Evolutionary conservation across 2,113 vertebrate species (phyloP).

Genomic region (Stigmatopora nigra): DNA sequence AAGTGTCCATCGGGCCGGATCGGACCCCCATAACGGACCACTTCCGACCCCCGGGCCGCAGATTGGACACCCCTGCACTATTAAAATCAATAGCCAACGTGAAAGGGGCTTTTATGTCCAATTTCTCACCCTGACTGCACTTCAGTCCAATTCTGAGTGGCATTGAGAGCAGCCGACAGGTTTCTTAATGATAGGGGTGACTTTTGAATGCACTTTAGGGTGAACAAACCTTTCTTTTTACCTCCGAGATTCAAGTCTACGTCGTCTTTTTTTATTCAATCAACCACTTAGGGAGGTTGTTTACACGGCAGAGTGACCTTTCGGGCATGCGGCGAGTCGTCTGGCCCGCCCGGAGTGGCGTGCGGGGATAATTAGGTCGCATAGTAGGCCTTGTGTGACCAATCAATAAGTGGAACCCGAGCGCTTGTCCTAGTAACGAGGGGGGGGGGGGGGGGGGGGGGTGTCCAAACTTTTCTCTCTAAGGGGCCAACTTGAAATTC

Average conservation of each 20-base stretch:
- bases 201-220: neutral
- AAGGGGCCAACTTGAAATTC: no score
- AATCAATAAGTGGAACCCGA: constrained; percentile 41
- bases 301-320: constrained; percentile 17
- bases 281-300: constrained; percentile 23
- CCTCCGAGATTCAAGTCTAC: constrained; percentile 1
- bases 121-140: neutral
- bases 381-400: constrained; percentile 46
- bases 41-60: no score
- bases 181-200: constrained; percentile 4
- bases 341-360: constrained; percentile 7
- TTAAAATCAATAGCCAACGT: neutral
- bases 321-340: constrained; percentile 17
- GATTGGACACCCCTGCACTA: no score
- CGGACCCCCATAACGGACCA: no score
- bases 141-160: neutral
- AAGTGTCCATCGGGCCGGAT: no score
- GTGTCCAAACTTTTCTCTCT: no score
- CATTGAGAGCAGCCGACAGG: neutral
- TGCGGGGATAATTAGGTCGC: constrained; percentile 44
- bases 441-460: no score
- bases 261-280: neutral
- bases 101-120: neutral
- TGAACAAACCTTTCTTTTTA: constrained; percentile 20
- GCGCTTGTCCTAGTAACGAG: constrained; percentile 14